phyloP scores from a whole-genome alignment of 1,140 invertebrate species.

The Apis cerana region DNA sequence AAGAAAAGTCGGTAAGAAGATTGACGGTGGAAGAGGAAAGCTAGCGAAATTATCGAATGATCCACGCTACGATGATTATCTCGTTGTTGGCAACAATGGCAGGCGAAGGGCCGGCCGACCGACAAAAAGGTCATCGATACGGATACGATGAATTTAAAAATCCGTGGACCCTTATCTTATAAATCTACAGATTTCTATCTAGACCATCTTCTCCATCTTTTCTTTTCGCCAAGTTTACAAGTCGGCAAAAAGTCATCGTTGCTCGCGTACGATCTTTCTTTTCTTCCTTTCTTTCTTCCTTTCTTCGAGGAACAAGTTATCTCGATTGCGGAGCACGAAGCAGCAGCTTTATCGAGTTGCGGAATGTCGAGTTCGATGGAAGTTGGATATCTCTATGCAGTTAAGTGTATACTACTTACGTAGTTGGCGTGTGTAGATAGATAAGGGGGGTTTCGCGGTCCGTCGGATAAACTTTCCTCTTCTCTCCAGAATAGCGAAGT shows the following conservation, averaged over 20 bases:
- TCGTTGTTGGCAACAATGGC: constrained; percentile 75
- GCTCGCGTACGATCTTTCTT: too few species aligned
- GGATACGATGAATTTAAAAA: constrained; percentile 27
- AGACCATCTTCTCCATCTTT: neutral
- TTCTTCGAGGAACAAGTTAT: neutral
- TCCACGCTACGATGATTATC: constrained; percentile 74
- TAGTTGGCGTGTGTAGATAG: neutral
- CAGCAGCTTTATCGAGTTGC: constrained; percentile 20
- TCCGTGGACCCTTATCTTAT: neutral
- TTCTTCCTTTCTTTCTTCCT: neutral
- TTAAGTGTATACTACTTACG: neutral
- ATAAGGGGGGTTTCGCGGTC: neutral
- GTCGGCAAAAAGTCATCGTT: neutral
- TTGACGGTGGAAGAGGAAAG: constrained; percentile 50
- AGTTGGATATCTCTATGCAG: neutral
- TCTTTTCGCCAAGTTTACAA: too few species aligned
- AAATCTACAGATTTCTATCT: neutral
- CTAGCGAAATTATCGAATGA: constrained; percentile 79
- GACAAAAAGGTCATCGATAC: constrained; percentile 72
- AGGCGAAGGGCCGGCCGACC: constrained; percentile 55
- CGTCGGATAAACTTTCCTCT: neutral
- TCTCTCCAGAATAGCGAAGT: too few species aligned
- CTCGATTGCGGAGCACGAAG: neutral
- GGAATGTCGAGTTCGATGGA: neutral
- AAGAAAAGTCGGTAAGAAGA: neutral